Evolutionary conservation across 2,888 invertebrate species (phyloP), one percentile per base, ranked within the genome.

Genomic region (Chalcosyrphus nemorum): DNA sequence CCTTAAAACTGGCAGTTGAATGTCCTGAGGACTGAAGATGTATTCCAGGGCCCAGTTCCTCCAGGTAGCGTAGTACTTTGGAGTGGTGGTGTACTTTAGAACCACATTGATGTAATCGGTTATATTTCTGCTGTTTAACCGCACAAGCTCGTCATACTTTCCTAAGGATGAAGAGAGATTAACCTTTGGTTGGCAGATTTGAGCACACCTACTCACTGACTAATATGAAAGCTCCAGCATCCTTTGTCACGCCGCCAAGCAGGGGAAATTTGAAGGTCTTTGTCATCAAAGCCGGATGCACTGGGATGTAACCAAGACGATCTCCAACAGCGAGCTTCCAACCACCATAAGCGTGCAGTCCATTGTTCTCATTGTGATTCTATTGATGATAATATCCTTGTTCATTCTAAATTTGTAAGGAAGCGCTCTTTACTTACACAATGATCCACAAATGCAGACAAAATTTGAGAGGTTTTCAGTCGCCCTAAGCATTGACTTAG

Each of bases 151-250:
- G 5, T 88, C 81, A 41, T 89, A 90, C 80, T 90, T 89, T 2
- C 89, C 90, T 90, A 54, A n/a, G n/a, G n/a, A n/a, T n/a, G n/a
- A n/a, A n/a, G n/a, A n/a, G n/a, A n/a, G n/a, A n/a, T n/a, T n/a
- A n/a, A n/a, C n/a, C n/a, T n/a, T 4, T 1, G 7, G 27, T 9
- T 11, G 45, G 3, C 13, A 29, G 24, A 2, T 2, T n/a, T 13
- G 11, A 6, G 1, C 29, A 21, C 1, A n/a, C 2, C 7, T 17
- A 87, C 91, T 89, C 87, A 92, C 93, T 89, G 75, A 90, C 90
- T 45, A 92, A 77, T 45, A 92, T 89, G 56, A 92, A 92, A n/a
- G 92, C 91, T 7, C 93, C 92, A 56, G 92, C 93, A 77, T 92
- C 91, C 86, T 92, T 92, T 13, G 92, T 90, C 1, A 93, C 92